These are phyloP conservation scores for Trachelus stipa DNA, from an alignment of 2,888 invertebrate genomes.

Conservation along the genomic window DNA sequence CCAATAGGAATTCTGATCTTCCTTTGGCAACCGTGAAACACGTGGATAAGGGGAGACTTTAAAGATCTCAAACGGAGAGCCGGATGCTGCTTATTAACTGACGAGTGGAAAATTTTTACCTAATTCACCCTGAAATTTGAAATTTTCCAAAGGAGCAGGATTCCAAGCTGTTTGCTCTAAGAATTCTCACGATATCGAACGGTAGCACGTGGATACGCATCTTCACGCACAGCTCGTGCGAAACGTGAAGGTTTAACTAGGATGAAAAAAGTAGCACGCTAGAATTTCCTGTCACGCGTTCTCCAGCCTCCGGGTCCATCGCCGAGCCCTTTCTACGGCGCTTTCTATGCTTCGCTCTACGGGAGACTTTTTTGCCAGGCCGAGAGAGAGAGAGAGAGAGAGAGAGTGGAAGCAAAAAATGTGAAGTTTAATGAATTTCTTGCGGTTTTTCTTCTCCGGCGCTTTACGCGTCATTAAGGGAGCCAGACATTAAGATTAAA, in stretches of 20 bases:
- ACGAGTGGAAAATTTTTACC: neutral
- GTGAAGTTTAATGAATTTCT: conserved; percentile 40
- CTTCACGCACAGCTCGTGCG: no score
- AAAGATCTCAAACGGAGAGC: neutral
- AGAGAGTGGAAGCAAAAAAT: neutral
- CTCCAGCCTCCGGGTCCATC: neutral
- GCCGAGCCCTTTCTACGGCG: neutral
- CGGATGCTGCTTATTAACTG: neutral
- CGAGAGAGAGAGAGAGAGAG: neutral
- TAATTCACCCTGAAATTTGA: neutral
- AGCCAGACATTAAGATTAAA: conserved; percentile 39
- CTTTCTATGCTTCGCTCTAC: neutral
- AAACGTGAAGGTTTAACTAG: no score
- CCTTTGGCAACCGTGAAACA: neutral
- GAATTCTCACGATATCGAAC: neutral
- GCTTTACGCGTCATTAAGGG: conserved; percentile 37
- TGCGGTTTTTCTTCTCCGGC: conserved; percentile 12
- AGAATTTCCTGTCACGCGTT: neutral
- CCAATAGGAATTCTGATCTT: conserved; percentile 18
- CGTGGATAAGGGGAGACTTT: neutral
- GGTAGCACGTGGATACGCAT: neutral
- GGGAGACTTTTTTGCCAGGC: neutral
- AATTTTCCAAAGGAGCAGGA: neutral
- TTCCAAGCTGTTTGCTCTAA: neutral
- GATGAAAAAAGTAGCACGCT: neutral